Evolutionary conservation across 2,888 invertebrate genomes (phyloP).

Genomic region (Lithodes maja): DNA sequence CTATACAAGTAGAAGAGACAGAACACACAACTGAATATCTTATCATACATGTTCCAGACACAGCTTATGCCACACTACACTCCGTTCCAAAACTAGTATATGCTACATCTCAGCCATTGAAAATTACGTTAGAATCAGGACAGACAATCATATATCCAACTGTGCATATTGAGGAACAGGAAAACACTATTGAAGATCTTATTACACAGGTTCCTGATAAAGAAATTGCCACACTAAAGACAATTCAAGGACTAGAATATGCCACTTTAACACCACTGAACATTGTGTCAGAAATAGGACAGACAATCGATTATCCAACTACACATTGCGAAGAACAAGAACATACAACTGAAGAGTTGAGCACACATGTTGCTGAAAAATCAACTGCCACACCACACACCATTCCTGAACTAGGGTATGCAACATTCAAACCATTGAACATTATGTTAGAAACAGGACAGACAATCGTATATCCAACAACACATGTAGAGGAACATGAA

Average conservation of each 20-base stretch:
- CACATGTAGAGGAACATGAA: constrained; percentile 10
- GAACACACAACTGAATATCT: constrained; percentile 8
- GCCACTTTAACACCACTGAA: not conserved
- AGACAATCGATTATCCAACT: constrained; percentile 5
- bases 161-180: not conserved
- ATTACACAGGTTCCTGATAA: constrained; percentile 8
- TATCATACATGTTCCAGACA: constrained; percentile 15
- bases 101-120: constrained; percentile 18
- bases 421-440: constrained; percentile 7
- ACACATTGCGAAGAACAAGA: not conserved
- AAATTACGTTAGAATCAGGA: constrained; percentile 27
- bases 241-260: constrained; percentile 3
- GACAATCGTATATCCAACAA: not conserved
- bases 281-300: constrained; percentile 28
- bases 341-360: constrained; percentile 3
- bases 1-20: not conserved
- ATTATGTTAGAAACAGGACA: constrained; percentile 12
- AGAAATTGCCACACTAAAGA: not conserved
- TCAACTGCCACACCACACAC: not conserved
- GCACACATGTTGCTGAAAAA: not conserved
- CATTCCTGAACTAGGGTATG: constrained; percentile 23
- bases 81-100: constrained; percentile 20
- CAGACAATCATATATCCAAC: constrained; percentile 21
- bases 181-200: constrained; percentile 26
- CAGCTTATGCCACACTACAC: constrained; percentile 4